Percentiles rank a stretch among this genome's conserved stretches.
Evolutionary conservation across 2,113 vertebrate genomes (phyloP).

Genomic region (Protobothrops mucrosquamatus): DNA sequence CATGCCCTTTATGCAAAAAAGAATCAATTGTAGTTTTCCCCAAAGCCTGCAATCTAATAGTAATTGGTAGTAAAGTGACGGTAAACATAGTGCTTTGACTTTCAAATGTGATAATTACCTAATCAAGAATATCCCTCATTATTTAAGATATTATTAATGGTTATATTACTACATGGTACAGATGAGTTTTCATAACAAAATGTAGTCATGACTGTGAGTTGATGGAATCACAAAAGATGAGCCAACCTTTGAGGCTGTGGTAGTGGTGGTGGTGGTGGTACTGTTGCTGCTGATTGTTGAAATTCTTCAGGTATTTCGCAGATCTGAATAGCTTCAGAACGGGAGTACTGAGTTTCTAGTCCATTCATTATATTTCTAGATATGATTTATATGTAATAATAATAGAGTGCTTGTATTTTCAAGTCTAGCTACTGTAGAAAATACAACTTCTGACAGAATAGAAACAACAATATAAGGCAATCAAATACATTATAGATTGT

Average conservation of each 20-base stretch:
- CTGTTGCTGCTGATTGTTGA: conserved; percentile 19
- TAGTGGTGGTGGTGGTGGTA: not conserved
- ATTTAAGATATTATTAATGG: not conserved
- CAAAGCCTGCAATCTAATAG: not conserved
- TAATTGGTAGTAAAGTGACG: not conserved
- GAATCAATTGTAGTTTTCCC: not conserved
- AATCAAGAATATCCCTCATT: not conserved
- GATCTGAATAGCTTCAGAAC: conserved; percentile 7
- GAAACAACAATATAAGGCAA: not conserved
- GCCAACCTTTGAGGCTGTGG: conserved; percentile 42
- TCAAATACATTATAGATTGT: not conserved
- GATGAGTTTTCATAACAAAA: not conserved
- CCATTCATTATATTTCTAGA: conserved; percentile 43
- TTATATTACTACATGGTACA: not conserved
- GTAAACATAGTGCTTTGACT: not conserved
- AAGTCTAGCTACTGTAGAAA: not conserved
- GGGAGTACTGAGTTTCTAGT: conserved; percentile 24
- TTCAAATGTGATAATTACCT: not conserved
- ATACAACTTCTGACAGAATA: not conserved
- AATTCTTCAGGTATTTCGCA: conserved; percentile 15
- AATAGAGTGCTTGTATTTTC: not conserved
- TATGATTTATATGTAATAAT: conserved; percentile 41
- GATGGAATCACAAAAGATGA: conserved; percentile 1
- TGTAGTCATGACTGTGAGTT: not conserved
- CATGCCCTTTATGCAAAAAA: not conserved